Base-by-base conservation (phyloP, 2,888 invertebrate genomes). In the Bembecia ichneumoniformis region DNA sequence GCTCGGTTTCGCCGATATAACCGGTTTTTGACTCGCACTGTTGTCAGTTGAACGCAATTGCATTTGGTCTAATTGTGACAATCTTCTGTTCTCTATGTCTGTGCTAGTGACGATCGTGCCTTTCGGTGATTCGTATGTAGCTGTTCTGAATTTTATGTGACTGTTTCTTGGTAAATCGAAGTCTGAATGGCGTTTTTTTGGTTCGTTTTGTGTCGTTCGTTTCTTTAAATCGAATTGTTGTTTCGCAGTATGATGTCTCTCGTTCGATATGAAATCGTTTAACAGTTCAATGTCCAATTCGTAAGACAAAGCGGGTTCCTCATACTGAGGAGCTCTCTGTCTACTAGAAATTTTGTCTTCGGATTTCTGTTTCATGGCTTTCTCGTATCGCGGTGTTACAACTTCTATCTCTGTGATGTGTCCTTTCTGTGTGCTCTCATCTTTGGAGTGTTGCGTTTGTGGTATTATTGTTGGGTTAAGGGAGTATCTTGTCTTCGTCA, bases 381-480 rank as follows among this genome's bases (percentile, higher is more conserved):
- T 80, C 57, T 77, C 89, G 49, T 70, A 82, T 45, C 80, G 77
- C 3, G 89, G 88, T 13, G 90, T 89, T 2, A 90, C 77, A 0
- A 93, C 93, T 75, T 93, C 91, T 51, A 93, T 93, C 77, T 93
- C 93, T 43, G 93, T 93, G 35, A 93, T 88, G 64, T 92, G 93
- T 20, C 91, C 91, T 62, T 88, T 74, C 36, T 67, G 66, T 34
- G 59, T 66, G 20, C 52, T 55, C 36, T 70, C 73, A 5, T 60
- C 58, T 62, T 66, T 71, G 14, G 60, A 58, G 46, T 68, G 68
- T 56, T 84, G 77, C 43, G 76, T 69, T 43, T 82, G 73, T 46
- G 83, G 74, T 43, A 88, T 81, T n/a, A 71, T 65, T 20, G 77
- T 57, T 1, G 86, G 79, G 51, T 87, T 82, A 5, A 88, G 81